These are phyloP conservation scores for Lanistes nyassanus DNA, from an alignment of 1,140 invertebrate genomes.

Conservation along the genomic window DNA sequence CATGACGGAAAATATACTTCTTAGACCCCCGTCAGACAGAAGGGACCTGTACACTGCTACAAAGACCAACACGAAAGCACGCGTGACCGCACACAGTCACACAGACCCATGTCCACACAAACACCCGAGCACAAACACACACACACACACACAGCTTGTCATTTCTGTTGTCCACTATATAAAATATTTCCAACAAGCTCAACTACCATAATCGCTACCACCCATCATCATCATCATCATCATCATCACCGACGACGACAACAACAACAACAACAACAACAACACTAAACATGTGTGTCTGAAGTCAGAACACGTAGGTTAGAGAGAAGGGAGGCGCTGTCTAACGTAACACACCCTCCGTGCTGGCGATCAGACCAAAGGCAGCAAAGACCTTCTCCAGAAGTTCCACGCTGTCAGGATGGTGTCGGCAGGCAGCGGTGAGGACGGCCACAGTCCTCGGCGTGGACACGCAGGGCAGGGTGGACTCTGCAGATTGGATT, in stretches of 20 bases:
- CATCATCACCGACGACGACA: neutral
- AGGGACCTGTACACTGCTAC: conserved; percentile 26
- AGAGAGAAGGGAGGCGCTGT: neutral
- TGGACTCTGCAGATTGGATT: conserved; percentile 26
- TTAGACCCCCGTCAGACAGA: conserved; percentile 23
- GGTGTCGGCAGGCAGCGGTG: conserved; percentile 11
- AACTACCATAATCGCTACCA: neutral
- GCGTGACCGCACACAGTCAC: neutral
- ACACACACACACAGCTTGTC: neutral
- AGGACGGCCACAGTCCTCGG: conserved; percentile 18
- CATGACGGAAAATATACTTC: conserved; percentile 36
- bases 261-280: too few species aligned
- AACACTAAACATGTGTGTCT: too few species aligned
- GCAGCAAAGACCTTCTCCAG: conserved; percentile 29
- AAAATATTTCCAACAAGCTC: neutral
- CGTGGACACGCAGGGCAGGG: conserved; percentile 21
- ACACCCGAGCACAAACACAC: too few species aligned
- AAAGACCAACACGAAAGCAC: too few species aligned
- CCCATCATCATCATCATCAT: neutral
- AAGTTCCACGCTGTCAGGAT: conserved; percentile 35
- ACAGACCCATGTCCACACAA: too few species aligned
- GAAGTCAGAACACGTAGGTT: too few species aligned
- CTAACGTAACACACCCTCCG: conserved; percentile 11
- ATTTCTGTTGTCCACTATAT: neutral
- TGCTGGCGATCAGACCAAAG: conserved; percentile 19